Base-by-base conservation (phyloP, 92 coral and sea anemone species). In the Parazoanthus darwini region DNA sequence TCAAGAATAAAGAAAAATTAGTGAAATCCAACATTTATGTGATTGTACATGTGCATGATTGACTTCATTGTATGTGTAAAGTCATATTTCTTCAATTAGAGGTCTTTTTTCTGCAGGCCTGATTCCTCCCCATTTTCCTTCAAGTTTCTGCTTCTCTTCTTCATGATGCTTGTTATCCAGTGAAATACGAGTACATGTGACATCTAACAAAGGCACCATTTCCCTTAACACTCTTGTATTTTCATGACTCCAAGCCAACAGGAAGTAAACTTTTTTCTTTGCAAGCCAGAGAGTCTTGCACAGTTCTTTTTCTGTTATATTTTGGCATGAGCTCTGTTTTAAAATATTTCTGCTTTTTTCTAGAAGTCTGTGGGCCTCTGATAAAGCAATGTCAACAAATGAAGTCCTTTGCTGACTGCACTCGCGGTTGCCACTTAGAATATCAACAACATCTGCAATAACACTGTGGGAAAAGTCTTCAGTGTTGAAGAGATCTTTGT, bases 231-330 rank as follows among this genome's bases (percentile, higher is more conserved):
- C 87, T 35, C 56, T 65, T 51, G 85, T 59, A 86, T 95, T 92
- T 39, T 91, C 89, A 48, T 88, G 90, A 66, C 79, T 81, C 99
- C 98, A 97, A 20, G 94, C 90, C 71, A 95, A 80, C 51, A 97
- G 89, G 72, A 97, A 97, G 26, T 94, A 92, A 4, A 92, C 92
- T 77, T 96, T 96, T 91, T 96, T 96, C 90, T 96, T 96, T 0
- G 98, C 98, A 77, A 95, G 91, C 95, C 98, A 96, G 59, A 96
- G 77, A 16, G 80, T 82, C 82, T 93, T 96, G 35, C 26, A 90
- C 22, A 94, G 79, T 29, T 91, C 88, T 81, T 88, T 74, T 68
- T 75, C 88, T 54, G 54, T 43, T 85, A 76, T 59, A 39, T 92
- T 78, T 76, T 74, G 51, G 7, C 80, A 59, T 20, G 81, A 81